Conservation (phyloP, 2,888 invertebrate species). For the Lepas anatifera region DNA sequence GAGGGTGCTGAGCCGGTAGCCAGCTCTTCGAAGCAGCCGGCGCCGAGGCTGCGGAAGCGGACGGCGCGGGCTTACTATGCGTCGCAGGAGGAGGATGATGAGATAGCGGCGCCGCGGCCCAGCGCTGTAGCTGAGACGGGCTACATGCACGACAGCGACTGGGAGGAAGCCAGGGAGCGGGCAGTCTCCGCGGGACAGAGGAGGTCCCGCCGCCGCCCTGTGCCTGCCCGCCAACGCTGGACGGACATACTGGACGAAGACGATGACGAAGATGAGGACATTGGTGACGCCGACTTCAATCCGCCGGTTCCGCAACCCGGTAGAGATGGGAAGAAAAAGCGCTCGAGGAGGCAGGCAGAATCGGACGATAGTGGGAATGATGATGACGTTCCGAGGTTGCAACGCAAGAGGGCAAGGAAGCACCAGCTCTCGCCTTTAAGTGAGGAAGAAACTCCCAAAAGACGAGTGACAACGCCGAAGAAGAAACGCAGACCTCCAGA, state of each 20-base stretch:
- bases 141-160: background rate
- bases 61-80: background rate
- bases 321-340: too few relatives aligned
- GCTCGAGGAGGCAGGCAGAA: too few relatives aligned
- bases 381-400: too few relatives aligned
- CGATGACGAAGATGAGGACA: background rate
- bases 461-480: slow-evolving; percentile 13
- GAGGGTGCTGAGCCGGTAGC: too few relatives aligned
- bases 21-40: background rate
- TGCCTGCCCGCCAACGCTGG: too few relatives aligned
- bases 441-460: too few relatives aligned
- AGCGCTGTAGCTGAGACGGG: background rate
- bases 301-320: background rate
- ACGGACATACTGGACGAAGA: background rate
- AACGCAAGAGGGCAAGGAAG: background rate
- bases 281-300: background rate
- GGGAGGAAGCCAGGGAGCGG: background rate
- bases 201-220: background rate
- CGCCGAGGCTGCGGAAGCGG: background rate
- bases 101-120: background rate
- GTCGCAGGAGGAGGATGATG: background rate
- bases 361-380: too few relatives aligned
- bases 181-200: background rate
- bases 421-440: too few relatives aligned
- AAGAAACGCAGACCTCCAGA: slow-evolving; percentile 19